phyloP scores from a whole-genome alignment of 2,888 invertebrate species.

The Erynnis tages region DNA sequence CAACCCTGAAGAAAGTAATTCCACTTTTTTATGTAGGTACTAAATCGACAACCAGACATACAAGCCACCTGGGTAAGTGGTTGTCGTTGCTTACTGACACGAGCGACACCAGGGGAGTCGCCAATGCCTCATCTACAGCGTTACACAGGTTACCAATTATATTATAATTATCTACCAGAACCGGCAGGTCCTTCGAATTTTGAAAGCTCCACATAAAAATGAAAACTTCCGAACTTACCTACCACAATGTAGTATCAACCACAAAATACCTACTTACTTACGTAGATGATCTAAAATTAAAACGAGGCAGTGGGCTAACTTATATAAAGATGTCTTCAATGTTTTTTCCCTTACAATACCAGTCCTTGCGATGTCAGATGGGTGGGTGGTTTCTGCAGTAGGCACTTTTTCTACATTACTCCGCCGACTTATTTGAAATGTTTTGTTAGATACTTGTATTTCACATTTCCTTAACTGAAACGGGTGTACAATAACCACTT shows the following conservation, averaged over 20 bases:
- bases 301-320: conserved; percentile 13
- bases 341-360: conserved; percentile 56
- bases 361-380: conserved; percentile 56
- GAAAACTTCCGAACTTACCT: background rate
- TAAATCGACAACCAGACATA: too few relatives aligned
- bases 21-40: too few relatives aligned
- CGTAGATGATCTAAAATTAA: conserved; percentile 21
- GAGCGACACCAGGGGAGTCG: too few relatives aligned
- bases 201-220: too few relatives aligned
- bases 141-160: too few relatives aligned
- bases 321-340: conserved; percentile 35
- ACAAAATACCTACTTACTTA: conserved; percentile 3
- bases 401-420: conserved; percentile 56
- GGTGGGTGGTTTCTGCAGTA: conserved; percentile 54
- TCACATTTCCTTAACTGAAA: conserved; percentile 18
- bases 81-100: too few relatives aligned
- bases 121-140: too few relatives aligned
- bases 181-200: too few relatives aligned
- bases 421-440: conserved; percentile 43
- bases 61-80: too few relatives aligned
- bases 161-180: too few relatives aligned
- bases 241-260: too few relatives aligned
- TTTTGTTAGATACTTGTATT: conserved; percentile 13
- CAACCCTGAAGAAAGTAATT: too few relatives aligned
- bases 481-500: background rate